Conservation (phyloP, 2,113 vertebrate species). For the Pristiophorus japonicus region DNA sequence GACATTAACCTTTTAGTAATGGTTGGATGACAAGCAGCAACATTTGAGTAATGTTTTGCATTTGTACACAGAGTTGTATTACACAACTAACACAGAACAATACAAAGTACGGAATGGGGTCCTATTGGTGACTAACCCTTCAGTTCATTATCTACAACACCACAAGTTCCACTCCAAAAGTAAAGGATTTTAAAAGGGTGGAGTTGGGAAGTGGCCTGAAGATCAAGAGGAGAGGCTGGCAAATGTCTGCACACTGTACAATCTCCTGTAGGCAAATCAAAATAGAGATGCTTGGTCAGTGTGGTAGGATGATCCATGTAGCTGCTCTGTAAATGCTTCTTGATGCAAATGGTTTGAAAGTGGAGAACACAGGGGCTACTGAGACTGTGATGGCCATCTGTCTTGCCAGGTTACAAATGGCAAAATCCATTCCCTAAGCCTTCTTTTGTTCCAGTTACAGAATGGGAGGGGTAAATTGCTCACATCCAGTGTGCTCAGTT, state of each 20-base stretch:
- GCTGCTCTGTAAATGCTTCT: neutral
- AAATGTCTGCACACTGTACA: neutral
- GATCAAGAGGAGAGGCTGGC: neutral
- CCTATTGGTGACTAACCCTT: neutral
- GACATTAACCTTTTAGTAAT: neutral
- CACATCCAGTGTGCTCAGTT: neutral
- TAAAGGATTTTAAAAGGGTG: neutral
- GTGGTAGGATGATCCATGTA: neutral
- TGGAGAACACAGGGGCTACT: neutral
- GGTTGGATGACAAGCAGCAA: neutral
- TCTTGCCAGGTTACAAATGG: neutral
- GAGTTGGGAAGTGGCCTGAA: neutral
- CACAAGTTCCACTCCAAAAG: neutral
- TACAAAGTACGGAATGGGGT: neutral
- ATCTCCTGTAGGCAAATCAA: neutral
- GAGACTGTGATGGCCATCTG: neutral
- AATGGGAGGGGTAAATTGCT: neutral
- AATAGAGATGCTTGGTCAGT: neutral
- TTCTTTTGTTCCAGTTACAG: neutral
- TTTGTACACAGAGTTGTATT: neutral
- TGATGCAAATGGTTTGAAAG: neutral
- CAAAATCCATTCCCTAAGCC: neutral
- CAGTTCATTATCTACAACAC: neutral
- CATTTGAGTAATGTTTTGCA: neutral
- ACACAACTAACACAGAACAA: neutral